These are phyloP conservation scores for Aphis gossypii DNA, from an alignment of 1,140 invertebrate genomes.

Conservation along the genomic window DNA sequence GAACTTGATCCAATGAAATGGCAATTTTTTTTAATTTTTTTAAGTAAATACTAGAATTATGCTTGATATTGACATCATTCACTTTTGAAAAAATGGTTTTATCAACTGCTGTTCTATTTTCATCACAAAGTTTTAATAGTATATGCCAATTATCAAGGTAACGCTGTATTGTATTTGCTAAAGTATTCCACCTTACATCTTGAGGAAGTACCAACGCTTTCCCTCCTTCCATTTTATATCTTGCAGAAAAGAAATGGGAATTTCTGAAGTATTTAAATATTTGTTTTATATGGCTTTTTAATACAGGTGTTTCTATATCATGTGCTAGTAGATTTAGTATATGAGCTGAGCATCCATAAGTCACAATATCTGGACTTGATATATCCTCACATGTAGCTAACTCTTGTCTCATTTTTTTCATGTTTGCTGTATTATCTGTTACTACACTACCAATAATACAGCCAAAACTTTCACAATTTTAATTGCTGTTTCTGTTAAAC, in stretches of 20 bases:
- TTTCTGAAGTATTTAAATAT: background rate
- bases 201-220: background rate
- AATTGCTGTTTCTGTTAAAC: background rate
- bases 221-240: background rate
- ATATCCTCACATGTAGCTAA: background rate
- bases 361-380: background rate
- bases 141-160: background rate
- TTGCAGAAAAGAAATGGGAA: background rate
- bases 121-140: background rate
- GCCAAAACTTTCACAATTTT: background rate
- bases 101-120: background rate
- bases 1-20: background rate
- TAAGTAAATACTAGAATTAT: background rate
- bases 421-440: background rate
- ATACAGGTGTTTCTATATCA: background rate
- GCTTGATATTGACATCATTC: background rate
- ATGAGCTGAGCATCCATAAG: constrained; percentile 22
- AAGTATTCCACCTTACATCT: constrained; percentile 21
- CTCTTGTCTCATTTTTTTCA: constrained; percentile 4
- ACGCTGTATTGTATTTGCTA: background rate
- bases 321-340: background rate
- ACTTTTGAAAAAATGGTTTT: background rate
- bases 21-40: constrained; percentile 26
- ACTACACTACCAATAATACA: constrained; percentile 13
- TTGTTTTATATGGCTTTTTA: constrained; percentile 9